phyloP scores from a whole-genome alignment of 2,888 invertebrate genomes.

The Eilema griseolum region DNA sequence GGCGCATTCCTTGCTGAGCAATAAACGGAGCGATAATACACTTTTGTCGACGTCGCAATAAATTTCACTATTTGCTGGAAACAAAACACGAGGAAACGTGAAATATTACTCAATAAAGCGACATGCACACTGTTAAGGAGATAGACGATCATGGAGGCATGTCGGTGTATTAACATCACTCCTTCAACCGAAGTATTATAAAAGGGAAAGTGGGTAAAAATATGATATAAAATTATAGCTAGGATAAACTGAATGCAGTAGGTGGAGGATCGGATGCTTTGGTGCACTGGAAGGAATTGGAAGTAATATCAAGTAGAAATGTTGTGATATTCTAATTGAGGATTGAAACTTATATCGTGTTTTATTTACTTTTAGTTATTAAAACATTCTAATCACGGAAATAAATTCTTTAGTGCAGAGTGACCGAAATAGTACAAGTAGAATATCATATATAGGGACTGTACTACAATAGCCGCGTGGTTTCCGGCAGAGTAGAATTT shows the following conservation, averaged over 20 bases:
- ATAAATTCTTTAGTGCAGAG: no score
- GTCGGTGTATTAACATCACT: background rate
- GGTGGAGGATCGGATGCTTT: background rate
- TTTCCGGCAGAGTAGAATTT: no score
- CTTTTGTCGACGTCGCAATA: background rate
- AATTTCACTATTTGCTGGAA: constrained; percentile 1
- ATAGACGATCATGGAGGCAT: background rate
- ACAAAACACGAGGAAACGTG: background rate
- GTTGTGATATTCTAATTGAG: no score
- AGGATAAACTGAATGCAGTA: background rate
- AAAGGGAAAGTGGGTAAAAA: background rate
- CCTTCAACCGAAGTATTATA: background rate
- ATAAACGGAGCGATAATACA: background rate
- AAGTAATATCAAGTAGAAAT: background rate
- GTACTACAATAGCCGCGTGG: no score
- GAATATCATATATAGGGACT: no score
- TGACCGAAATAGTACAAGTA: no score
- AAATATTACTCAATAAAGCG: background rate
- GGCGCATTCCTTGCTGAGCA: background rate
- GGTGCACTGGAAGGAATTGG: background rate
- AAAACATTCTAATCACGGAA: no score
- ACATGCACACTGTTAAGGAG: background rate
- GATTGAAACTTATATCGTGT: no score
- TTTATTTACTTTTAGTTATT: no score
- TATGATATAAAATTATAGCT: background rate